Conservation (phyloP, 2,888 invertebrate genomes). For the Pollenia amentaria region DNA sequence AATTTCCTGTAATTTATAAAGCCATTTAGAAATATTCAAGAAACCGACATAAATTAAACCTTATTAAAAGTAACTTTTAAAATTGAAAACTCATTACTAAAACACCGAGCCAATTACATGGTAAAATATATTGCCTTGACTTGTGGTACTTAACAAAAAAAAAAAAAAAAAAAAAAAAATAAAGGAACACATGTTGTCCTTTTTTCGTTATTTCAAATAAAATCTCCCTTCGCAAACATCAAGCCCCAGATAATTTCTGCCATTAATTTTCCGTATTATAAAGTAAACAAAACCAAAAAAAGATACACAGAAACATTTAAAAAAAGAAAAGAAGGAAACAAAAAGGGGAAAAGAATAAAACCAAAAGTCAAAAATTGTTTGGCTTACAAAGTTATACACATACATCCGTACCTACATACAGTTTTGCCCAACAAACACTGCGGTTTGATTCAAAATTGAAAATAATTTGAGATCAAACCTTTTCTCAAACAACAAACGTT, state of each 20-base stretch:
- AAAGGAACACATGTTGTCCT: neutral
- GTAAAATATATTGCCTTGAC: constrained; percentile 1
- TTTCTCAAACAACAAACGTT: too few relatives aligned
- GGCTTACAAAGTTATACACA: neutral
- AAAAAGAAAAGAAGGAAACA: neutral
- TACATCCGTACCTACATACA: neutral
- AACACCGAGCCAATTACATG: constrained; percentile 39
- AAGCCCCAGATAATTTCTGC: constrained; percentile 55
- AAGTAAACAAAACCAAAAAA: constrained; percentile 37
- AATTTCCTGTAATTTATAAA: constrained; percentile 59
- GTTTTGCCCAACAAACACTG: too few relatives aligned
- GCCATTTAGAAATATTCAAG: constrained; percentile 8
- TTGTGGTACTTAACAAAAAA: neutral
- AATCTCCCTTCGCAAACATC: constrained; percentile 25
- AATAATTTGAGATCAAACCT: too few relatives aligned
- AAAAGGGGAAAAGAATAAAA: constrained; percentile 11
- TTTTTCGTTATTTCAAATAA: constrained; percentile 21
- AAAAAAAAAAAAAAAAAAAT: neutral
- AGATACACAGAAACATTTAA: neutral
- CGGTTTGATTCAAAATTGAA: too few relatives aligned
- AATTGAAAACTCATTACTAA: constrained; percentile 59
- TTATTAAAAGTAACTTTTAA: constrained; percentile 23
- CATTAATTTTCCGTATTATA: constrained; percentile 62
- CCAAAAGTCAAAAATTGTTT: constrained; percentile 50
- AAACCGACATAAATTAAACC: neutral